phyloP scores from a whole-genome alignment of 2,113 vertebrate genomes.

The Hippopotamus amphibius region DNA sequence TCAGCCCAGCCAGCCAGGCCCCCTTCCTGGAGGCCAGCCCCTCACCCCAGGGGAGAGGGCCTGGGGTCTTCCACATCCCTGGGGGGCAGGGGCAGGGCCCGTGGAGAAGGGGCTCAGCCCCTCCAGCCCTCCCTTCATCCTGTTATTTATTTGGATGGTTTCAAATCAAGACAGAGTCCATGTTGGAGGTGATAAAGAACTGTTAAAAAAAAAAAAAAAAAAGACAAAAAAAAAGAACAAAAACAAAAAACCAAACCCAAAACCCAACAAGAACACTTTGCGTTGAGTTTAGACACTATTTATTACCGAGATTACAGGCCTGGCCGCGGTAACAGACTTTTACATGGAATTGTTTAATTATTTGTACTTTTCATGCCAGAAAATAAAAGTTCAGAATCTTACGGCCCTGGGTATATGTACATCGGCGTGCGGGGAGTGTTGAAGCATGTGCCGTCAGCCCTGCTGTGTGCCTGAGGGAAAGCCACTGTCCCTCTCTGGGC shows the following conservation, averaged over 20 bases:
- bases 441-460: accelerated
- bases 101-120: conserved; percentile 58
- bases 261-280: conserved; percentile 88
- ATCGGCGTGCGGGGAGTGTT: accelerated
- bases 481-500: neutral
- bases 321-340: conserved; percentile 95
- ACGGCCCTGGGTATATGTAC: conserved; percentile 55
- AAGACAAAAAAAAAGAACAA: conserved; percentile 81
- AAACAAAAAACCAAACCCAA: conserved; percentile 76
- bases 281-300: conserved; percentile 96
- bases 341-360: conserved; percentile 99
- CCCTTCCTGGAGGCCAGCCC: conserved; percentile 64
- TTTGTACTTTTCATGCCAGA: conserved; percentile 99
- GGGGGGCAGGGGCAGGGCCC: conserved; percentile 53
- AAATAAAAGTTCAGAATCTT: conserved; percentile 96
- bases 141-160: conserved; percentile 87
- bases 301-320: conserved; percentile 96
- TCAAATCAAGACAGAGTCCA: conserved; percentile 82
- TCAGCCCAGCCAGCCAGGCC: conserved; percentile 72
- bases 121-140: conserved; percentile 74
- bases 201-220: conserved; percentile 88
- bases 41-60: conserved; percentile 16
- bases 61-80: conserved; percentile 66
- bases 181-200: conserved; percentile 85
- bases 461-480: accelerated